These are phyloP conservation scores for Trogon surrucura DNA, from an alignment of 2,113 vertebrate species.

Conservation along the genomic window DNA sequence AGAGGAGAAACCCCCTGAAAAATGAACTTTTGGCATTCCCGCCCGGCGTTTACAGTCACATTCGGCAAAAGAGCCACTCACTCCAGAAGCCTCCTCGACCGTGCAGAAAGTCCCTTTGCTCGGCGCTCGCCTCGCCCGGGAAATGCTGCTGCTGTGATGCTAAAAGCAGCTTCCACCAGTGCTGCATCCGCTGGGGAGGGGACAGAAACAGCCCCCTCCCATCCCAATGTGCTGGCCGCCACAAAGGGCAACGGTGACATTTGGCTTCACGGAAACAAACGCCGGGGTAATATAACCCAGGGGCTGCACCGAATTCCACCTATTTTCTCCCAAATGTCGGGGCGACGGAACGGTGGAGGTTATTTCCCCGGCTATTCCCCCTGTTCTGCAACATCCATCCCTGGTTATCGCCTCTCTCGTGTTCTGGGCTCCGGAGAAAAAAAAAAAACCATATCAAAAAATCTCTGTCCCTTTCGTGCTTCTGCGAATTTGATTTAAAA, in stretches of 20 bases:
- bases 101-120: neutral
- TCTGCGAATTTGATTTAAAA: slow-evolving; percentile 19
- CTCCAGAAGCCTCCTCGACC: neutral
- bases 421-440: neutral
- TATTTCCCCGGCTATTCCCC: neutral
- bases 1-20: neutral
- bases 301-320: neutral
- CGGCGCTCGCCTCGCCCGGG: neutral
- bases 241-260: neutral
- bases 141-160: accelerated
- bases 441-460: neutral
- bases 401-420: neutral
- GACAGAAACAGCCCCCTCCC: neutral
- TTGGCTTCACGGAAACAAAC: neutral
- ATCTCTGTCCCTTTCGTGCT: neutral
- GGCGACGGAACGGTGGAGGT: neutral
- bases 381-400: neutral
- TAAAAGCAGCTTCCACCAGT: neutral
- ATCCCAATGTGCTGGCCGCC: neutral
- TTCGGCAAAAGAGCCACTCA: neutral
- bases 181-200: neutral
- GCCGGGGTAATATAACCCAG: neutral
- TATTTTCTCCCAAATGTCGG: neutral
- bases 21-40: neutral
- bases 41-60: neutral